Conservation (phyloP, 2,797 vertebrate genomes). For the Enteromius argenteus region DNA sequence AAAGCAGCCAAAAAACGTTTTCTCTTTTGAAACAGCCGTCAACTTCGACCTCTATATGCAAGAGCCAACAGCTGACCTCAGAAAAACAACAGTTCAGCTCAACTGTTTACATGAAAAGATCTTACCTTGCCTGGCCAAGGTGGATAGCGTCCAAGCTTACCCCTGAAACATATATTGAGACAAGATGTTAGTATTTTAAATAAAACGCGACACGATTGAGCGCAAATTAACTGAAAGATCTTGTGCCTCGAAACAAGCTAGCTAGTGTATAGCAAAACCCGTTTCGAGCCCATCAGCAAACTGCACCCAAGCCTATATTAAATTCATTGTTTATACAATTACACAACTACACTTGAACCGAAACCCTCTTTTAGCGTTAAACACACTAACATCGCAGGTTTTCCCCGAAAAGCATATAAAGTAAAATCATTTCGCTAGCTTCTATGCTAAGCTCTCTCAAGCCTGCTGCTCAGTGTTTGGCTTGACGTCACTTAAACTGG, state of each 20-base stretch:
- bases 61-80: constrained; percentile 3
- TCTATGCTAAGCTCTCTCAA: constrained; percentile 7
- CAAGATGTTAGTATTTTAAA: neutral
- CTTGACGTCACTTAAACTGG: neutral
- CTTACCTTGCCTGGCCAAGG: constrained; percentile 98
- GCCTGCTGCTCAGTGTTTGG: constrained; percentile 19
- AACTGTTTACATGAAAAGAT: neutral
- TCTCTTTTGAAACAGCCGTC: neutral
- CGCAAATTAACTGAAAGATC: neutral
- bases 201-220: neutral
- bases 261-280: constrained; percentile 15
- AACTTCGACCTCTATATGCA: neutral
- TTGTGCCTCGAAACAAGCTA: neutral
- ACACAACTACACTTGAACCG: neutral
- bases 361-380: neutral
- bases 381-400: too few relatives aligned
- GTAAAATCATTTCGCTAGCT: constrained; percentile 9
- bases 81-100: neutral
- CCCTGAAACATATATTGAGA: constrained; percentile 79
- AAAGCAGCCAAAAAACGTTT: neutral
- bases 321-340: neutral
- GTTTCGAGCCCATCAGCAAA: neutral
- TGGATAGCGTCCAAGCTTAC: constrained; percentile 95
- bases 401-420: neutral
- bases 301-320: neutral